These are phyloP conservation scores for Tragopan temminckii DNA, from an alignment of 2,797 vertebrate species.

Conservation along the genomic window DNA sequence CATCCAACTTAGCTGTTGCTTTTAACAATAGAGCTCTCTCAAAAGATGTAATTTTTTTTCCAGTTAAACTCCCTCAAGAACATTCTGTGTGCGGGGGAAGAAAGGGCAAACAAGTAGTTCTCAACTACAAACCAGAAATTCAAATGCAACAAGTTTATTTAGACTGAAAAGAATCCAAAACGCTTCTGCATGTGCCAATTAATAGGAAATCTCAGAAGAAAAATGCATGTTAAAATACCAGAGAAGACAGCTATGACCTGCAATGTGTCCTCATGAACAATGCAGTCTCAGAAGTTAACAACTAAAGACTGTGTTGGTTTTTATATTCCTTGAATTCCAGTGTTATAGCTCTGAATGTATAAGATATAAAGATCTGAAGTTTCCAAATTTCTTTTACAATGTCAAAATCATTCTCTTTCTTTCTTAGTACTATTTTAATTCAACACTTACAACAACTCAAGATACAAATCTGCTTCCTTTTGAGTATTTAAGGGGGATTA, in stretches of 20 bases:
- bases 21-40: neutral
- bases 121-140: neutral
- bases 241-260: neutral
- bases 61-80: neutral
- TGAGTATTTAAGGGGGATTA: neutral
- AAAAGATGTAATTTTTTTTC: neutral
- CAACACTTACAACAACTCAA: neutral
- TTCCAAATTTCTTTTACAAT: neutral
- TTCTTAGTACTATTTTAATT: neutral
- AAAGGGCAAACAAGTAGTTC: neutral
- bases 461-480: neutral
- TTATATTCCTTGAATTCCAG: neutral
- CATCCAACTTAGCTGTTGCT: neutral
- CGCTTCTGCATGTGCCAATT: neutral
- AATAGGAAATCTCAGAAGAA: neutral
- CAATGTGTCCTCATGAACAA: neutral
- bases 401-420: neutral
- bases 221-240: neutral
- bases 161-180: slow-evolving; percentile 1
- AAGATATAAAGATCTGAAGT: neutral
- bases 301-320: neutral
- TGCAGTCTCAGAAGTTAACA: neutral
- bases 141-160: neutral
- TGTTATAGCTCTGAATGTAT: neutral
- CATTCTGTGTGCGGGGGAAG: neutral